Evolutionary conservation across 2,888 invertebrate species (phyloP).

Genomic region (Drosophila crucigera): DNA sequence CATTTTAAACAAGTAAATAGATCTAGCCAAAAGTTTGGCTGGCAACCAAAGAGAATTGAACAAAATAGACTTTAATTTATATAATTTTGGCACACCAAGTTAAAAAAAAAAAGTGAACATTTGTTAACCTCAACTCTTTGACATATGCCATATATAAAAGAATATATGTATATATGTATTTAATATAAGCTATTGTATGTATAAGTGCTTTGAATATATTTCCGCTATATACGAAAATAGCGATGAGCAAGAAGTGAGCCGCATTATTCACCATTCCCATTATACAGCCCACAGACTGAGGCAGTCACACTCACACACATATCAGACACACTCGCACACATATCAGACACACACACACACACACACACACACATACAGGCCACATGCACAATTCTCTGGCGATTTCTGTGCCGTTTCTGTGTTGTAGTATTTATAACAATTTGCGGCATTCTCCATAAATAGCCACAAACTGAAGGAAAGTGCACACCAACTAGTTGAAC

Average conservation of each 20-base stretch:
- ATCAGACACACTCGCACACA: conserved; percentile 21
- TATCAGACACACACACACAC: conserved; percentile 18
- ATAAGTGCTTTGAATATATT: conserved; percentile 44
- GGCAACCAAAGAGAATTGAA: neutral
- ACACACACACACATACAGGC: conserved; percentile 12
- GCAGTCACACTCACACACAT: conserved; percentile 24
- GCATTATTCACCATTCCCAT: conserved; percentile 56
- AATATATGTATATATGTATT: conserved; percentile 20
- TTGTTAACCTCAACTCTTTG: conserved; percentile 12
- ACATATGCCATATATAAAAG: conserved; percentile 10
- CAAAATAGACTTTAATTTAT: conserved; percentile 9
- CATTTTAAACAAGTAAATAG: neutral
- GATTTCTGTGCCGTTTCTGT: conserved; percentile 37
- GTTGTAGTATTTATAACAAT: conserved; percentile 58
- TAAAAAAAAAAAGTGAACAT: conserved; percentile 9
- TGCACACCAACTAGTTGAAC: conserved; percentile 41
- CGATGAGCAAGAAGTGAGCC: conserved; percentile 71
- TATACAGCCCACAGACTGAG: conserved; percentile 41
- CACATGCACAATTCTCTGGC: conserved; percentile 39
- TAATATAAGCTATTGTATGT: conserved; percentile 10
- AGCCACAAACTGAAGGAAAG: conserved; percentile 59
- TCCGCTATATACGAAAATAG: conserved; percentile 71
- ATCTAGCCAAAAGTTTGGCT: neutral
- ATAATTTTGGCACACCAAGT: conserved; percentile 19
- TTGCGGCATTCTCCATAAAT: conserved; percentile 80